Evolutionary conservation across 1,140 invertebrate genomes (phyloP), one percentile per base, ranked within the genome.

Genomic region (Lepidurus arcticus): DNA sequence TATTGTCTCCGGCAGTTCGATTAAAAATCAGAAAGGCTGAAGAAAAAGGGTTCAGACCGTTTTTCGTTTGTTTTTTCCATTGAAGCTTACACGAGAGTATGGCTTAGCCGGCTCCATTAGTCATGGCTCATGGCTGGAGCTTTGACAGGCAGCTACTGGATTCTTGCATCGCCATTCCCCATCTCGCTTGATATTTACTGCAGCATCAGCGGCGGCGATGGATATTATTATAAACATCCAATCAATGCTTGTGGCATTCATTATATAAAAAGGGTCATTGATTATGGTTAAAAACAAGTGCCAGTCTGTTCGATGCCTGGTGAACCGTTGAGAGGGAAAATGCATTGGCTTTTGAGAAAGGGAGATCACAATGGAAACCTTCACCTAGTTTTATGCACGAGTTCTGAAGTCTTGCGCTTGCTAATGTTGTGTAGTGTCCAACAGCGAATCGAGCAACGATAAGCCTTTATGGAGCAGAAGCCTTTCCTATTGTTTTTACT

Each of bases 41-140:
- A 65, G 13, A 21, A 65, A 21, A 21, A 65, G 7, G 53, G 21
- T 7, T 65, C 53, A 7, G 21, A 21, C 53, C 53, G 53, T 65
- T 65, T 65, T 7, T 13, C 13, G 53, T 65, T 65, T 21, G 4
- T 7, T 13, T 13, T 13, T 65, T 65, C 21, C 53, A 9, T 21
- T 21, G 53, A 65, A 21, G 53, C 53, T 65, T 65, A 65, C 53
- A 21, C 53, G 16, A 34, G 53, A 65, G n/a, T n/a, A n/a, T 65
- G 53, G 53, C 53, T 65, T 65, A 65, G 53, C 53, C 13, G 21
- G 53, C 53, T 65, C 53, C 53, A 65, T 65, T 65, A 65, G 53
- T 65, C 53, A 65, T 65, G 53, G 53, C 53, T 65, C 53, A 65
- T 65, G 53, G 53, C 21, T 65, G 53, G 53, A 65, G 53, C 53